Evolutionary conservation across 2,888 invertebrate species (phyloP).

Genomic region (Ophion ellenae): DNA sequence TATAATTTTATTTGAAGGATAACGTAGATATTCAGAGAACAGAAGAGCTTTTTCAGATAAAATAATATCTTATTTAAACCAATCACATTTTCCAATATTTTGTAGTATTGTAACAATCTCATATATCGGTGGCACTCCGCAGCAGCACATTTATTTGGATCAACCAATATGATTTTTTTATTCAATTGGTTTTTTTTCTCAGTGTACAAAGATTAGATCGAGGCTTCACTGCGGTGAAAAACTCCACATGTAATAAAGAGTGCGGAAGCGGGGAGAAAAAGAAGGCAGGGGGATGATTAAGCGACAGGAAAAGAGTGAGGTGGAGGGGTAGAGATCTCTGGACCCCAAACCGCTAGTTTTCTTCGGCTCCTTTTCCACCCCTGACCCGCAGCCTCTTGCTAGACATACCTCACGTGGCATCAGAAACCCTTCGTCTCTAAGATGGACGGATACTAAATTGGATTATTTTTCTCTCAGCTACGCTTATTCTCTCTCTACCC

Average conservation of each 20-base stretch:
- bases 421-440: slow-evolving; percentile 65
- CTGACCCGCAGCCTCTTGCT: slow-evolving; percentile 43
- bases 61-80: too few relatives aligned
- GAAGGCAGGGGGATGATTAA: slow-evolving; percentile 57
- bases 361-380: slow-evolving; percentile 53
- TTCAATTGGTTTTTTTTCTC: too few relatives aligned
- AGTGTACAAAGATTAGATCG: slow-evolving; percentile 11
- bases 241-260: slow-evolving; percentile 77
- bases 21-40: too few relatives aligned
- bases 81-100: too few relatives aligned
- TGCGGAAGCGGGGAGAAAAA: slow-evolving; percentile 73
- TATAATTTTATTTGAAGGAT: too few relatives aligned
- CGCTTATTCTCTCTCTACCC: slow-evolving; percentile 59
- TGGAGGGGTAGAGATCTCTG: slow-evolving; percentile 48
- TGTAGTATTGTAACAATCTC: too few relatives aligned
- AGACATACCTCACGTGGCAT: slow-evolving; percentile 55
- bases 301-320: slow-evolving; percentile 63
- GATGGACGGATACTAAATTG: slow-evolving; percentile 75
- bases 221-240: slow-evolving; percentile 43
- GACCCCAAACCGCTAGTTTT: slow-evolving; percentile 39
- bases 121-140: too few relatives aligned
- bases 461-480: slow-evolving; percentile 78
- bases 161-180: too few relatives aligned
- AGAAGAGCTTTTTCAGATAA: too few relatives aligned
- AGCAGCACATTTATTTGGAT: too few relatives aligned